Conservation (phyloP, 2,888 invertebrate species). For the Bellardia bayeri region DNA sequence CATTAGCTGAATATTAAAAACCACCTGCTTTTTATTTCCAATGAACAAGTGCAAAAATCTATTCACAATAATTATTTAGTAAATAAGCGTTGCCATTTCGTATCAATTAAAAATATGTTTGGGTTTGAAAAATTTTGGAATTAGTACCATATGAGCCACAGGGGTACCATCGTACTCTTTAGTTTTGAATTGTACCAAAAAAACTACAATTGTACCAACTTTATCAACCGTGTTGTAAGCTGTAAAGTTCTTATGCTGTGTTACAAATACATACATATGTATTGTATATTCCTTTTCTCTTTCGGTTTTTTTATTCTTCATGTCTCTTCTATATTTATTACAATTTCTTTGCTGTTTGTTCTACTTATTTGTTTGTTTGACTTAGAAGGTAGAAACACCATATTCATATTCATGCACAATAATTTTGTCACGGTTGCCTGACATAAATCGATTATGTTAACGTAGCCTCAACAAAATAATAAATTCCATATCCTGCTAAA, state of each 20-base stretch:
- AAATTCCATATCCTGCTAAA: neutral
- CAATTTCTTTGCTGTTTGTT: slow-evolving; percentile 22
- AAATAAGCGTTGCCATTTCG: too few species aligned
- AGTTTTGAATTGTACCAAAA: too few species aligned
- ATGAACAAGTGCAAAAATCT: too few species aligned
- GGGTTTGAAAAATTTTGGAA: too few species aligned
- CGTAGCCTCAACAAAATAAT: neutral
- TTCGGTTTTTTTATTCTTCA: slow-evolving; percentile 1
- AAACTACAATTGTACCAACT: too few species aligned
- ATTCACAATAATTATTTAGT: too few species aligned
- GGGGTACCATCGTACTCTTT: too few species aligned
- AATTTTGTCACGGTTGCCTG: slow-evolving; percentile 27
- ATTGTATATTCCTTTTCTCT: slow-evolving; percentile 23
- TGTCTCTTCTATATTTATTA: slow-evolving; percentile 1
- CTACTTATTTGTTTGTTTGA: slow-evolving; percentile 6
- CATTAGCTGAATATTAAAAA: too few species aligned
- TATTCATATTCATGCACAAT: slow-evolving; percentile 10
- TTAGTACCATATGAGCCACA: too few species aligned
- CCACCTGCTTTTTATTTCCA: too few species aligned
- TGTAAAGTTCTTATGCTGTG: slow-evolving; percentile 36
- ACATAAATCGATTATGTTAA: slow-evolving; percentile 56
- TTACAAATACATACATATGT: slow-evolving; percentile 29
- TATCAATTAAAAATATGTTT: too few species aligned
- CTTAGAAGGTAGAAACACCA: neutral
- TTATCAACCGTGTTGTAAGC: too few species aligned